phyloP scores from a whole-genome alignment of 2,888 invertebrate genomes.

The Bimastos eiseni region DNA sequence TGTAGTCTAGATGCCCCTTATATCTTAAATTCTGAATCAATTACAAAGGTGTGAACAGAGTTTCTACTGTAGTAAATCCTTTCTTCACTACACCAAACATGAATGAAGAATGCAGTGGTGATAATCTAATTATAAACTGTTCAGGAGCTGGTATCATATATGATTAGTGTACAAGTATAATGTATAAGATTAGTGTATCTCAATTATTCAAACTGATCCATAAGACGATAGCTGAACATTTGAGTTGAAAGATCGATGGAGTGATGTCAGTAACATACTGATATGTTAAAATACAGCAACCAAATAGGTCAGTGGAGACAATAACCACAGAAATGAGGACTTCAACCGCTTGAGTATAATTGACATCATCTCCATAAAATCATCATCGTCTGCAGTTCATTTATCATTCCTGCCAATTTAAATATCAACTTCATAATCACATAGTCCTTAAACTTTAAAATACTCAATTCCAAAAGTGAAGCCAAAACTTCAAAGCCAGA shows the following conservation, averaged over 20 bases:
- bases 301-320: not conserved
- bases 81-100: not conserved
- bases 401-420: too few relatives aligned
- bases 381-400: too few relatives aligned
- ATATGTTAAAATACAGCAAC: not conserved
- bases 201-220: not conserved
- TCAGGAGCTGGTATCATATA: not conserved
- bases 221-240: not conserved
- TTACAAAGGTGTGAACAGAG: not conserved
- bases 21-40: not conserved
- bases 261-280: not conserved
- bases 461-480: too few relatives aligned
- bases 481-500: too few relatives aligned
- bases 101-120: not conserved
- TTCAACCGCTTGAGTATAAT: too few relatives aligned
- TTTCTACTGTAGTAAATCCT: not conserved
- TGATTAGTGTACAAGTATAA: too few relatives aligned
- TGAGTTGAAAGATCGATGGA: not conserved
- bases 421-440: too few relatives aligned
- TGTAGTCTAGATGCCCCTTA: not conserved
- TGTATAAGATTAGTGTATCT: too few relatives aligned
- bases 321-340: too few relatives aligned
- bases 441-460: too few relatives aligned
- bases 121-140: slow-evolving; percentile 1
- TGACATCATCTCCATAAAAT: too few relatives aligned